phyloP scores from a whole-genome alignment of 1,140 invertebrate species.

The Lutraria rhynchaena region DNA sequence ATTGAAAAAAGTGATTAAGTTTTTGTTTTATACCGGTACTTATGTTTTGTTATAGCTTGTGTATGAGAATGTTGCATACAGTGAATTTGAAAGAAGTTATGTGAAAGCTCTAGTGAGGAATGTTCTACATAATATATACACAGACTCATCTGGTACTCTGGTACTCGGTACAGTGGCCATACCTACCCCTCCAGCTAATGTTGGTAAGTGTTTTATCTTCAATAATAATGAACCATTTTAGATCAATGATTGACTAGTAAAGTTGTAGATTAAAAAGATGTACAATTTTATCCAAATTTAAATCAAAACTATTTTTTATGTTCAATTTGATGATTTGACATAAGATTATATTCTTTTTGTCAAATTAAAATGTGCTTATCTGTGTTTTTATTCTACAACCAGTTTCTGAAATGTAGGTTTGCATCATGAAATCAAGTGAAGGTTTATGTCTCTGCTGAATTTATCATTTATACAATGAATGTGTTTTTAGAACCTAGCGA shows the following conservation, averaged over 20 bases:
- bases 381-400: too few species aligned
- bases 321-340: too few species aligned
- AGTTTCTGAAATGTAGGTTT: too few species aligned
- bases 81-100: constrained; percentile 74
- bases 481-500: constrained; percentile 71
- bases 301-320: too few species aligned
- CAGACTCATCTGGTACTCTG: constrained; percentile 68
- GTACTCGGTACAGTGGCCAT: constrained; percentile 71
- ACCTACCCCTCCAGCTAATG: constrained; percentile 75
- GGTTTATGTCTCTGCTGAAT: background rate
- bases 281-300: too few species aligned
- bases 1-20: too few species aligned
- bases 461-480: constrained; percentile 9
- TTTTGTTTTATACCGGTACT: background rate
- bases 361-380: too few species aligned
- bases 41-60: constrained; percentile 69
- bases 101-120: constrained; percentile 68
- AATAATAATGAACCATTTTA: too few species aligned
- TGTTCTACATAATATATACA: constrained; percentile 70
- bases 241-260: too few species aligned
- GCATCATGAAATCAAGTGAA: too few species aligned
- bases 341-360: too few species aligned
- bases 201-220: constrained; percentile 69
- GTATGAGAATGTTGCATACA: constrained; percentile 71
- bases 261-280: too few species aligned